These are phyloP conservation scores for Halcyon senegalensis DNA, from an alignment of 2,113 vertebrate genomes.

Conservation along the genomic window DNA sequence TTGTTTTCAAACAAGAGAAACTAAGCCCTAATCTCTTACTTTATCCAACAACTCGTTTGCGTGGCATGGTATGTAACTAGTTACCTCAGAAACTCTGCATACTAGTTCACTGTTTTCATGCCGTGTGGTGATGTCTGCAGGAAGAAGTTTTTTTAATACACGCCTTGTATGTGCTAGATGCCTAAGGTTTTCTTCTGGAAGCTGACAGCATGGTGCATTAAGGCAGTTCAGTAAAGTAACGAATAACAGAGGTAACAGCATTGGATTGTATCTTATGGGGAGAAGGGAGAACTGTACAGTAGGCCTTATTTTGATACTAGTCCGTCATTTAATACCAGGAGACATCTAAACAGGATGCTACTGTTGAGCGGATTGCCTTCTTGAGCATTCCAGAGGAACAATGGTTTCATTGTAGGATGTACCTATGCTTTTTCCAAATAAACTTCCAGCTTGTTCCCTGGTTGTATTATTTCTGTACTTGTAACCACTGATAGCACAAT, in stretches of 20 bases:
- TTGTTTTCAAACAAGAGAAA: constrained; percentile 41
- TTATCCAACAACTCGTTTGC: constrained; percentile 14
- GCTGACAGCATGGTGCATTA: background rate
- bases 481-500: background rate
- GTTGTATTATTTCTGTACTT: constrained; percentile 36
- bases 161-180: background rate
- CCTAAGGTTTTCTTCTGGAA: background rate
- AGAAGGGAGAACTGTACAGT: background rate
- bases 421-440: constrained; percentile 47
- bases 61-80: background rate
- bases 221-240: background rate
- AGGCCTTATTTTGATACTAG: background rate
- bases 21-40: background rate
- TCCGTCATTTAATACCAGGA: constrained; percentile 6
- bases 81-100: background rate
- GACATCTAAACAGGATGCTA: constrained; percentile 44
- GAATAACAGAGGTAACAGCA: background rate
- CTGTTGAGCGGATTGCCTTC: constrained; percentile 26
- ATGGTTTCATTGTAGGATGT: constrained; percentile 46
- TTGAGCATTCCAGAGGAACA: constrained; percentile 14
- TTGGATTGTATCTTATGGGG: background rate
- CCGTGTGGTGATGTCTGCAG: background rate
- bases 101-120: background rate
- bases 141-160: background rate
- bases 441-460: constrained; percentile 39